A percentile compares a stretch with the other conserved stretches of the same genome.
phyloP scores from a whole-genome alignment of 1,140 invertebrate genomes.

The Polypedilum pembai region DNA sequence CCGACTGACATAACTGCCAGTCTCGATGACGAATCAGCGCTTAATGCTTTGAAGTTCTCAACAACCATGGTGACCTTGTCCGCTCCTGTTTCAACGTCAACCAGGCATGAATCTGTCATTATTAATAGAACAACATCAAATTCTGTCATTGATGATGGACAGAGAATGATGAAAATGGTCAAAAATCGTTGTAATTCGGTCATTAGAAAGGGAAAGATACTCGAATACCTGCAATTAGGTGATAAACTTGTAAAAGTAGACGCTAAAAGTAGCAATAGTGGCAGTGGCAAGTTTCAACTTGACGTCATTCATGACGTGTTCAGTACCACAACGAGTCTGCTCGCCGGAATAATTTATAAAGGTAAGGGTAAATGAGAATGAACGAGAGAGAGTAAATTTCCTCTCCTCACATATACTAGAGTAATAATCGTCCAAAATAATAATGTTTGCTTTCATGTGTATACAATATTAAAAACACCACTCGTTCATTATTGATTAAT shows the following conservation, averaged over 20 bases:
- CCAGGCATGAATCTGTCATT: background rate
- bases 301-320: constrained; percentile 33
- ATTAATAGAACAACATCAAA: background rate
- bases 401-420: too few relatives aligned
- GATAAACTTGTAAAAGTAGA: background rate
- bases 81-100: background rate
- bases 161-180: background rate
- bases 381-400: too few relatives aligned
- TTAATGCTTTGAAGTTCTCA: background rate
- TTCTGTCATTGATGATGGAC: background rate
- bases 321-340: constrained; percentile 31
- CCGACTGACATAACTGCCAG: background rate
- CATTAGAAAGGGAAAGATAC: background rate
- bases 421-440: too few relatives aligned
- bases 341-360: constrained; percentile 33
- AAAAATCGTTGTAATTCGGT: background rate
- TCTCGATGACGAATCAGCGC: background rate
- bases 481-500: too few relatives aligned
- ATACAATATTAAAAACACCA: too few relatives aligned
- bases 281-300: constrained; percentile 31
- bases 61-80: background rate
- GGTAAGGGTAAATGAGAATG: constrained; percentile 30
- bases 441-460: too few relatives aligned
- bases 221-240: background rate
- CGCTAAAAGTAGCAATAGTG: background rate